These are phyloP conservation scores for Lathronympha strigana DNA, from an alignment of 2,888 invertebrate genomes.

Conservation along the genomic window DNA sequence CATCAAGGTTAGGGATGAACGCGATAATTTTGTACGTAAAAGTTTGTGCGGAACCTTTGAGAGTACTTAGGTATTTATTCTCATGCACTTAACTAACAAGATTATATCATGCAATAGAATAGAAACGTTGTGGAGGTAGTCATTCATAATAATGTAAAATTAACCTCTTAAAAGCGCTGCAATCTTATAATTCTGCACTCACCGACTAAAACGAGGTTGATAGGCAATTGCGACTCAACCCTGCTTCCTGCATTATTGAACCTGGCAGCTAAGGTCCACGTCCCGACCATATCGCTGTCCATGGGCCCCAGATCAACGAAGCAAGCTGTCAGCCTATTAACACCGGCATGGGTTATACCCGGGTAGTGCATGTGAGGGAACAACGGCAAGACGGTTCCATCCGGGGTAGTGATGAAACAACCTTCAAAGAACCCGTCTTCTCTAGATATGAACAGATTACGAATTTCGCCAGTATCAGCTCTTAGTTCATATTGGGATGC, in stretches of 20 bases:
- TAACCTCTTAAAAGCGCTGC: not conserved
- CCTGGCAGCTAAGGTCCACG: slow-evolving; percentile 31
- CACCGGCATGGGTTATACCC: slow-evolving; percentile 28
- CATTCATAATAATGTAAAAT: not conserved
- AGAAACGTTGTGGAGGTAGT: not conserved
- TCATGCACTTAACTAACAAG: no score
- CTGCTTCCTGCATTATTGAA: slow-evolving; percentile 38
- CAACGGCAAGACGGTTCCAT: slow-evolving; percentile 50
- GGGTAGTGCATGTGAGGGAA: slow-evolving; percentile 50
- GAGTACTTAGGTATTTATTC: no score
- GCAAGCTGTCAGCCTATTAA: slow-evolving; percentile 18
- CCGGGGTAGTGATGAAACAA: slow-evolving; percentile 59
- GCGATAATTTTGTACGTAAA: no score
- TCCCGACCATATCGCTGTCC: slow-evolving; percentile 36
- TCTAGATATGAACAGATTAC: slow-evolving; percentile 49
- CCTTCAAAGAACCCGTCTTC: slow-evolving; percentile 44
- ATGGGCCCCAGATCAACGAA: slow-evolving; percentile 38
- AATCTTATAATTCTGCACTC: not conserved
- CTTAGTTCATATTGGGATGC: slow-evolving; percentile 46
- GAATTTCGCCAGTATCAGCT: slow-evolving; percentile 52
- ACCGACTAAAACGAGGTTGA: slow-evolving; percentile 35
- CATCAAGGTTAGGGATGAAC: no score
- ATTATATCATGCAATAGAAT: no score
- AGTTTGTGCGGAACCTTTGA: no score
- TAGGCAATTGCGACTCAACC: slow-evolving; percentile 34